These are phyloP conservation scores for Catharus ustulatus DNA, from an alignment of 2,797 vertebrate genomes.

Conservation along the genomic window DNA sequence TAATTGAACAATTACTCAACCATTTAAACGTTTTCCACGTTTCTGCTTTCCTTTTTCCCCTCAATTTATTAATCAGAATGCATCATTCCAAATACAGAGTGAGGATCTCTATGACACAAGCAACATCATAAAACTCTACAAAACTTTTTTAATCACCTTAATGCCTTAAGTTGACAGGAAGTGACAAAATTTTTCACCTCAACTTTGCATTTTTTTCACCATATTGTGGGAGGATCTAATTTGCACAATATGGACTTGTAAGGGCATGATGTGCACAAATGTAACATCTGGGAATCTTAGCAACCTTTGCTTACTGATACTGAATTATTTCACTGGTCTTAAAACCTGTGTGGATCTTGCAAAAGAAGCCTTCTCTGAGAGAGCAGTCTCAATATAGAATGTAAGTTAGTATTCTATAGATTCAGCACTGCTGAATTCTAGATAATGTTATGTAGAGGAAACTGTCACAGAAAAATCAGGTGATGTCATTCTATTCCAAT, in stretches of 20 bases:
- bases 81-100: not conserved
- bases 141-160: not conserved
- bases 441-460: not conserved
- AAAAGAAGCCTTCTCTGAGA: not conserved
- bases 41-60: not conserved
- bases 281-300: not conserved
- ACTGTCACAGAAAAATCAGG: not conserved
- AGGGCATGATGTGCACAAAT: not conserved
- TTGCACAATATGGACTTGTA: not conserved
- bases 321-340: not conserved
- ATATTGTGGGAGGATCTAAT: not conserved
- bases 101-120: not conserved
- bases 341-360: not conserved
- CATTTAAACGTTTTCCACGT: not conserved
- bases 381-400: not conserved
- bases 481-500: not conserved
- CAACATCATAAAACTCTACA: not conserved
- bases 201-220: not conserved
- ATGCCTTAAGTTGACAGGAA: not conserved
- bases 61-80: not conserved
- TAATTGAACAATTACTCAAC: conserved; percentile 1
- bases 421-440: not conserved
- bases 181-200: not conserved
- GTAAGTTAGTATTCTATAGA: not conserved
- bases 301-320: not conserved